These are phyloP conservation scores for Colius striatus DNA, from an alignment of 2,113 vertebrate species.

Conservation along the genomic window DNA sequence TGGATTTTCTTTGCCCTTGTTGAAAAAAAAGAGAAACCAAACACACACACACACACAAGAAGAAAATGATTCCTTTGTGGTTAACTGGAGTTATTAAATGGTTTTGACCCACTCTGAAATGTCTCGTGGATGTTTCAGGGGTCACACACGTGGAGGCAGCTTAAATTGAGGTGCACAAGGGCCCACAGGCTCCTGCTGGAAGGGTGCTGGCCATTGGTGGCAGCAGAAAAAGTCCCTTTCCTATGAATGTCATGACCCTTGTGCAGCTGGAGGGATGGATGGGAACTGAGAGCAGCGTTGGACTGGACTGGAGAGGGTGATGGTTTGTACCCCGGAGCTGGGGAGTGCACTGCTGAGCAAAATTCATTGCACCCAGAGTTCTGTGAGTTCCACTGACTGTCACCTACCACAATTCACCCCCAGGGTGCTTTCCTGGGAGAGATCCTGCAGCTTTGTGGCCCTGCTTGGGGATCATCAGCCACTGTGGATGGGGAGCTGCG, in stretches of 20 bases:
- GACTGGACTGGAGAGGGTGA: neutral
- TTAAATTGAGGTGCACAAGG: neutral
- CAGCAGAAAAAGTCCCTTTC: neutral
- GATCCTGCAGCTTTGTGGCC: neutral
- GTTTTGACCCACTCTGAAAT: neutral
- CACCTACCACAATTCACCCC: accelerated
- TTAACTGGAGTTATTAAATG: neutral
- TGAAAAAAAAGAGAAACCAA: neutral
- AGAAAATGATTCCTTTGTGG: neutral
- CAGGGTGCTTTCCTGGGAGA: neutral
- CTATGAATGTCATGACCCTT: accelerated
- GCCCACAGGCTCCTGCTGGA: neutral
- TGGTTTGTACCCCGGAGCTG: neutral
- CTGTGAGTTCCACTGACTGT: neutral
- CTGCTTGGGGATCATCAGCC: neutral
- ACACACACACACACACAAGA: too few species aligned
- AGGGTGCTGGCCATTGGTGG: accelerated
- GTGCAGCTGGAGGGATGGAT: neutral
- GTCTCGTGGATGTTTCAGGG: neutral
- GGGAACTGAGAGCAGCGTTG: neutral
- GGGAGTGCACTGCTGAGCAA: neutral
- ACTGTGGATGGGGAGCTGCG: neutral
- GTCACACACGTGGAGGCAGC: neutral
- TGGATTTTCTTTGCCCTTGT: neutral
- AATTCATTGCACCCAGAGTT: neutral